Evolutionary conservation across 2,113 vertebrate genomes (phyloP).

Genomic region (Strix aluco): DNA sequence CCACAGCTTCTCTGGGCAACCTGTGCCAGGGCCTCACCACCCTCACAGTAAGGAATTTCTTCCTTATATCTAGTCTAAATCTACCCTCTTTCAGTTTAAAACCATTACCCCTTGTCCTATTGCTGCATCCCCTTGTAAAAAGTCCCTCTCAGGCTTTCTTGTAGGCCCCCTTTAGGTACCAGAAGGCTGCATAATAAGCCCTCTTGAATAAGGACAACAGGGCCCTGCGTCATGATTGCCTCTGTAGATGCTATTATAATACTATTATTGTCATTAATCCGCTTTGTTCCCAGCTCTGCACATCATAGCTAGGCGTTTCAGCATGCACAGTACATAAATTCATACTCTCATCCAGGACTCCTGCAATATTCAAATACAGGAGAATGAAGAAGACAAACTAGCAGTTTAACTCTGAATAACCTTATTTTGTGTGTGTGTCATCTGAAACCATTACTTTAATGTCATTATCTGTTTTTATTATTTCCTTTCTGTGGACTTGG

Average conservation of each 20-base stretch:
- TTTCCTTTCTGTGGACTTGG: slow-evolving; percentile 49
- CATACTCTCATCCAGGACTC: slow-evolving; percentile 5
- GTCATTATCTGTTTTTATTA: slow-evolving; percentile 63
- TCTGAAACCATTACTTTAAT: slow-evolving; percentile 57
- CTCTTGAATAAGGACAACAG: background rate
- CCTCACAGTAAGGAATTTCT: background rate
- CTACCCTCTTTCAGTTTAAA: background rate
- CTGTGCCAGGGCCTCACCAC: background rate
- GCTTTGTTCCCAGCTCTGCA: background rate
- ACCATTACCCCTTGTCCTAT: background rate
- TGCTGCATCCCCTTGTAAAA: background rate
- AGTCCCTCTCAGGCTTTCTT: background rate
- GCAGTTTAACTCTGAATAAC: slow-evolving; percentile 61
- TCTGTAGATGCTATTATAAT: slow-evolving; percentile 3
- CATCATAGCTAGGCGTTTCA: background rate
- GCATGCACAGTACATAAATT: slow-evolving; percentile 24
- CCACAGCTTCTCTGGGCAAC: background rate
- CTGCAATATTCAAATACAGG: slow-evolving; percentile 19
- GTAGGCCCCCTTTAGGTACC: background rate
- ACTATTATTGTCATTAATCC: slow-evolving; percentile 11
- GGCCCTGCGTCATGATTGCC: background rate
- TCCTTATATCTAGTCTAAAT: background rate
- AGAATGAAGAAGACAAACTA: slow-evolving; percentile 58
- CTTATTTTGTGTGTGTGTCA: slow-evolving; percentile 48
- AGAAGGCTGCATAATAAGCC: background rate